phyloP scores from a whole-genome alignment of 2,888 invertebrate species.

The Asteroscopus sphinx region DNA sequence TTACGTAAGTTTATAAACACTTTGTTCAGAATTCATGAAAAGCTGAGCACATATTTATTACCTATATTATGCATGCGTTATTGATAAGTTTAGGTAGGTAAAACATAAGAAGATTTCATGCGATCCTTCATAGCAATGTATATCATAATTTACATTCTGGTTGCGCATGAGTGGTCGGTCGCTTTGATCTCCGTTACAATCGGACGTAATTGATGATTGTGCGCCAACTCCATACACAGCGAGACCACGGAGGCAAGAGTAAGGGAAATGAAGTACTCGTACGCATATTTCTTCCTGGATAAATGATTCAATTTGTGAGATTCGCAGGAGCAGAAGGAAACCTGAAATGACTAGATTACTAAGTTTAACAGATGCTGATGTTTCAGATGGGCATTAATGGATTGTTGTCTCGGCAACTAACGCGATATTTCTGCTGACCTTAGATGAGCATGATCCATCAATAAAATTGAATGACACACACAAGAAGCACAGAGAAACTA shows the following conservation, averaged over 20 bases:
- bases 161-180: slow-evolving; percentile 77
- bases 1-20: no score
- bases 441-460: no score
- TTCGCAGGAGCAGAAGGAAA: no score
- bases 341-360: no score
- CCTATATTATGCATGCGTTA: slow-evolving; percentile 26
- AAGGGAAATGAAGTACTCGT: neutral
- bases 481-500: no score
- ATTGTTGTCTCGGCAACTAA: no score
- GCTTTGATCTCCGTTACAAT: slow-evolving; percentile 88
- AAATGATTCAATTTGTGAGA: no score
- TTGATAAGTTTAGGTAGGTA: slow-evolving; percentile 49
- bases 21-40: neutral
- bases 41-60: neutral
- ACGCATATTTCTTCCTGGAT: neutral
- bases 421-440: no score
- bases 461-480: no score
- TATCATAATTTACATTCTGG: slow-evolving; percentile 79
- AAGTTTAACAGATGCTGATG: no score
- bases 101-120: slow-evolving; percentile 60
- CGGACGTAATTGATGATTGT: slow-evolving; percentile 86
- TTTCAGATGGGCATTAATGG: no score
- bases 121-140: slow-evolving; percentile 64
- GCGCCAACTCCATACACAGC: slow-evolving; percentile 67
- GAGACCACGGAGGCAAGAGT: slow-evolving; percentile 55